These are phyloP conservation scores for Drosophila carrolli DNA, from an alignment of 1,140 invertebrate species.

Conservation along the genomic window DNA sequence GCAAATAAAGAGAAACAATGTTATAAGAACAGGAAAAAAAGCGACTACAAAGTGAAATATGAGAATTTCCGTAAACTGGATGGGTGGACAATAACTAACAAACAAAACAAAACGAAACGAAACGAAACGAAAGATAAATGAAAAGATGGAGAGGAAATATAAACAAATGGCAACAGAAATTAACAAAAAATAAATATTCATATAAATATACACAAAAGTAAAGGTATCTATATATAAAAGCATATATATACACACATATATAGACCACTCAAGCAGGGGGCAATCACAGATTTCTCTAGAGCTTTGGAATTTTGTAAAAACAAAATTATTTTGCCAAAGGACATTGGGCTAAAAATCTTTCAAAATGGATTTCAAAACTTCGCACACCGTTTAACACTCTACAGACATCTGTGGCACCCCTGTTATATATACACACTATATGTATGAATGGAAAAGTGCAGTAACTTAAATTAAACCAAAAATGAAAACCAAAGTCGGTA, in stretches of 20 bases:
- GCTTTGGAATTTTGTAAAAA: background rate
- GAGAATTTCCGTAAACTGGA: conserved; percentile 83
- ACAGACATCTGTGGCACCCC: background rate
- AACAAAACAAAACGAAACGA: conserved; percentile 42
- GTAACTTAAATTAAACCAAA: conserved; percentile 28
- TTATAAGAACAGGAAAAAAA: conserved; percentile 15
- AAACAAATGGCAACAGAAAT: conserved; percentile 52
- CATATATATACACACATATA: conserved; percentile 43
- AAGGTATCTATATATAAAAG: conserved; percentile 51
- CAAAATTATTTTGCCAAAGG: too few relatives aligned
- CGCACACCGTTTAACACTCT: background rate
- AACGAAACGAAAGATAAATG: conserved; percentile 34
- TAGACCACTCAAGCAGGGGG: conserved; percentile 5
- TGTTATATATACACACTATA: conserved; percentile 28
- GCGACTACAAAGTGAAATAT: conserved; percentile 60
- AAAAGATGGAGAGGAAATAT: conserved; percentile 35
- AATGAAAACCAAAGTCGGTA: conserved; percentile 31
- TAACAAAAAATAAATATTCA: conserved; percentile 72
- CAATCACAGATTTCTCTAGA: background rate
- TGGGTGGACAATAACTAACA: conserved; percentile 84
- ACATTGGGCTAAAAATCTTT: too few relatives aligned
- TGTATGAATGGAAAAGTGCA: conserved; percentile 9
- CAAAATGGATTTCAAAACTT: too few relatives aligned
- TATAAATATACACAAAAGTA: conserved; percentile 63
- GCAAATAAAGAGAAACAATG: conserved; percentile 18